A percentile compares a stretch with the other conserved stretches of the same genome.
These are phyloP conservation scores for Glaucidium brasilianum DNA, from an alignment of 2,113 vertebrate species.

Conservation along the genomic window DNA sequence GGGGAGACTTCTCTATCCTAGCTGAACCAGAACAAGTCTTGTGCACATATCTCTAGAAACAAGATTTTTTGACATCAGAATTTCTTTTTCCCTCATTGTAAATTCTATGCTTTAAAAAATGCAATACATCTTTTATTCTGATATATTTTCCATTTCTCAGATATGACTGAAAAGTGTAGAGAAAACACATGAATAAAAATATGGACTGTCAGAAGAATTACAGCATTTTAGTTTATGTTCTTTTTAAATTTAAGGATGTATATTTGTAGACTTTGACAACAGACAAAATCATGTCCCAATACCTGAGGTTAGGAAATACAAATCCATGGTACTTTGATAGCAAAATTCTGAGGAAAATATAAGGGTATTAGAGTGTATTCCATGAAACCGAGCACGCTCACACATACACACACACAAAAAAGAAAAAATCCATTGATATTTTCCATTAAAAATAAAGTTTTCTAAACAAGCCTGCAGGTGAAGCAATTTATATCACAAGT, in stretches of 20 bases:
- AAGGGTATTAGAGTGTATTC: background rate
- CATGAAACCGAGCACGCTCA: rapidly evolving
- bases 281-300: background rate
- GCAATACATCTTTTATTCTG: background rate
- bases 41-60: rapidly evolving
- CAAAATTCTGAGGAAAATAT: background rate
- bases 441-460: background rate
- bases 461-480: background rate
- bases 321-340: background rate
- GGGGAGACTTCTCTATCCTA: too few relatives aligned
- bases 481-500: background rate
- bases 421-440: background rate
- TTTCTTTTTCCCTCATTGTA: background rate
- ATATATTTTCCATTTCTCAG: background rate
- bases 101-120: background rate
- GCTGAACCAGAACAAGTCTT: background rate
- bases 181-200: background rate
- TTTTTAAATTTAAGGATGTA: background rate
- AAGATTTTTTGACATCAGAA: background rate
- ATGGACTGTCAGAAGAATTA: background rate
- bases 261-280: background rate
- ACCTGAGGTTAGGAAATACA: background rate
- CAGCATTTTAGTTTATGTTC: background rate
- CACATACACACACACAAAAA: background rate
- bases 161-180: background rate